Conservation (phyloP, 2,113 vertebrate species). For the Australoheros scitulus region DNA sequence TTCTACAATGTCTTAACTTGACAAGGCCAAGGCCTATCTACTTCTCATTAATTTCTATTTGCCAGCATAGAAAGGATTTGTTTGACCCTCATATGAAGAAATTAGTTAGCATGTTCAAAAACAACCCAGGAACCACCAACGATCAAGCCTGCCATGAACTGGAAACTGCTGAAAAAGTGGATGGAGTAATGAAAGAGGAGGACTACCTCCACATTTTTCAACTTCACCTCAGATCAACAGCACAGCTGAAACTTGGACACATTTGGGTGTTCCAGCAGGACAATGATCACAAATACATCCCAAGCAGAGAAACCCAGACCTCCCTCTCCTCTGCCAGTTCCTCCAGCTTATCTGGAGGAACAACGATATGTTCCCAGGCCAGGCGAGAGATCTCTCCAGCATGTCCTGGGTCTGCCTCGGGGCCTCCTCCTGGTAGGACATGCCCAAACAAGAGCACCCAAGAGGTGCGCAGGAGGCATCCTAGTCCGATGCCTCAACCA, state of each 20-base stretch:
- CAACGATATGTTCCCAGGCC: no score
- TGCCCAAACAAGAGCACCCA: no score
- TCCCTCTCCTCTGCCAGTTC: no score
- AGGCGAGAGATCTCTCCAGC: no score
- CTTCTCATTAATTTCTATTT: background rate
- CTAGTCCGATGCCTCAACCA: no score
- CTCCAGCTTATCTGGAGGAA: no score
- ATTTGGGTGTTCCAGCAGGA: background rate
- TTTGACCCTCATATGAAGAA: background rate
- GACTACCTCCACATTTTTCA: background rate
- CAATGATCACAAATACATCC: background rate
- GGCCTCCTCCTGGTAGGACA: no score
- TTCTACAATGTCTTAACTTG: background rate
- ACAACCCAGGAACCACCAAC: background rate
- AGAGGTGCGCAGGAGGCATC: no score
- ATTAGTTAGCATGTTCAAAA: background rate
- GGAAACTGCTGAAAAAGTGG: background rate
- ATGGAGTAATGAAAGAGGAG: background rate
- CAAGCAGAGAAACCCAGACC: no score
- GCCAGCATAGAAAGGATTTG: background rate
- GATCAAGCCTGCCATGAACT: background rate
- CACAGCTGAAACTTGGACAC: background rate
- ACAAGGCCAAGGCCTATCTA: background rate
- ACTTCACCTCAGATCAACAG: background rate
- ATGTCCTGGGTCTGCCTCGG: no score